Evolutionary conservation across 1,140 invertebrate species (phyloP).

Genomic region (Akabosia matsudoensis): DNA sequence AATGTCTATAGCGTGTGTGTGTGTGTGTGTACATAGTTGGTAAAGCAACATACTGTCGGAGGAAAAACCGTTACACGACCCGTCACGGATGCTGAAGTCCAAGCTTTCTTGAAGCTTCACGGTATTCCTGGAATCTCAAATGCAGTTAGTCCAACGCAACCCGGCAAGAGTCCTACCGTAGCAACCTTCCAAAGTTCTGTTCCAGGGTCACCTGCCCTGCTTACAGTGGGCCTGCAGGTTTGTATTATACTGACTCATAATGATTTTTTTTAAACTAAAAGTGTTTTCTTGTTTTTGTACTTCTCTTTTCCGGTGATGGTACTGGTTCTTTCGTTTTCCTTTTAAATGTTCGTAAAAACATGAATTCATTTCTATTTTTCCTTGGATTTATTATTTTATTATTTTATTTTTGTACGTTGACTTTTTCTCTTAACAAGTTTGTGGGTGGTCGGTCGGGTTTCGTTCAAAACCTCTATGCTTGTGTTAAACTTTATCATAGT

Average conservation of each 20-base stretch:
- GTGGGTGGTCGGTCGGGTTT: too few relatives aligned
- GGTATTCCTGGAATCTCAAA: conserved; percentile 13
- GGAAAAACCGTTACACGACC: conserved; percentile 42
- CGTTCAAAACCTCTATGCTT: too few relatives aligned
- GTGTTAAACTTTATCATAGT: too few relatives aligned
- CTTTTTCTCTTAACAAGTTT: too few relatives aligned
- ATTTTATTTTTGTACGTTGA: too few relatives aligned
- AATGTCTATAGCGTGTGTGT: background rate
- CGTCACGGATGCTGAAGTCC: conserved; percentile 43
- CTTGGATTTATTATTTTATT: too few relatives aligned
- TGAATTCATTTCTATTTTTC: too few relatives aligned
- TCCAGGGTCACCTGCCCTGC: background rate
- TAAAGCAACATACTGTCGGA: conserved; percentile 43
- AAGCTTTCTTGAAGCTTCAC: conserved; percentile 41
- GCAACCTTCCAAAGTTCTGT: conserved; percentile 12
- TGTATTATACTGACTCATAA: background rate
- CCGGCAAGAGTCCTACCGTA: background rate
- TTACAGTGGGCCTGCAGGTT: conserved; percentile 3
- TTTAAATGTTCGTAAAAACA: too few relatives aligned
- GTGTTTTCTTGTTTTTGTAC: too few relatives aligned
- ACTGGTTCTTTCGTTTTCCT: too few relatives aligned
- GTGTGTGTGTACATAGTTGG: conserved; percentile 25
- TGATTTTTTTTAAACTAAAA: too few relatives aligned
- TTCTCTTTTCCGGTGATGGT: too few relatives aligned
- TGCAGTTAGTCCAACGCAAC: conserved; percentile 11